Conservation (phyloP, 2,113 vertebrate genomes). For the Tympanuchus pallidicinctus region DNA sequence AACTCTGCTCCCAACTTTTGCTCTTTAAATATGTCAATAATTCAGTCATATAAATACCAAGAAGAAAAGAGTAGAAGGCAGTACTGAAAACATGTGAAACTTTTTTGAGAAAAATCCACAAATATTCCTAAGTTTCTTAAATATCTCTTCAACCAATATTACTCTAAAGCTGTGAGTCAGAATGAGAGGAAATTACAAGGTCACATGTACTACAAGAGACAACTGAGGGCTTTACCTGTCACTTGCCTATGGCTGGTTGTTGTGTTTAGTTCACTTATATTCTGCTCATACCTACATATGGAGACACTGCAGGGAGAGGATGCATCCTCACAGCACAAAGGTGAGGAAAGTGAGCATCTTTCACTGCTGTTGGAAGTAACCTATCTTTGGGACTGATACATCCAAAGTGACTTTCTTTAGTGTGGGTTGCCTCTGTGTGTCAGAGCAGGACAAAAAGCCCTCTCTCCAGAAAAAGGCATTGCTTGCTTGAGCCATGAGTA, state of each 20-base stretch:
- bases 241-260: too few relatives aligned
- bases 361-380: neutral
- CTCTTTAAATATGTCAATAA: neutral
- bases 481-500: neutral
- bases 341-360: neutral
- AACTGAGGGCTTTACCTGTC: neutral
- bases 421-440: neutral
- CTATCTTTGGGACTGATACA: neutral
- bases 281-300: neutral
- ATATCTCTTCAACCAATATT: neutral
- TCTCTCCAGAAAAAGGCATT: neutral
- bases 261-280: neutral
- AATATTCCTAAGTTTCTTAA: neutral
- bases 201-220: fast-evolving
- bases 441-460: neutral
- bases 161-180: neutral
- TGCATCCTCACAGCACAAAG: neutral
- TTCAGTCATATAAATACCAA: neutral
- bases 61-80: neutral
- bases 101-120: neutral
- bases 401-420: neutral
- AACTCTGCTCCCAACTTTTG: neutral
- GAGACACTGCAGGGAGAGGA: neutral
- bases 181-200: neutral
- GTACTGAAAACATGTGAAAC: neutral